phyloP scores from a whole-genome alignment of 92 coral and sea anemone species.

The Bergia puertoricense region DNA sequence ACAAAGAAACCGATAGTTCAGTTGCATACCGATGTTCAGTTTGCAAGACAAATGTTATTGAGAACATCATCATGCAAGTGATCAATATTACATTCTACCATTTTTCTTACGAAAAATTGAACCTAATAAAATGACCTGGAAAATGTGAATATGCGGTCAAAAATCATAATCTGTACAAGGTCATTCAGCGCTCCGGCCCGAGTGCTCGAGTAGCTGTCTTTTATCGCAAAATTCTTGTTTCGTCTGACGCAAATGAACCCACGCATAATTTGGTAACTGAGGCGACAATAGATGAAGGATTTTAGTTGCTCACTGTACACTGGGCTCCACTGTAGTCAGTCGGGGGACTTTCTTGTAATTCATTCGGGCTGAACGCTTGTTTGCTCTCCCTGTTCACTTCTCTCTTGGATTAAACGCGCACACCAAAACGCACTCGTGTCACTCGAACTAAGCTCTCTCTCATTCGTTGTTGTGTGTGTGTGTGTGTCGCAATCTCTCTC shows the following conservation, averaged over 20 bases:
- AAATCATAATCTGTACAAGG: not conserved
- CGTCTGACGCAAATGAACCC: not conserved
- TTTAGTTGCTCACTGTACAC: not conserved
- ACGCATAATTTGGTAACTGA: not conserved
- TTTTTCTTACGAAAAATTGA: not conserved
- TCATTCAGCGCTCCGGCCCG: not conserved
- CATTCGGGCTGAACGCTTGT: slow-evolving; percentile 28
- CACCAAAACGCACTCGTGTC: slow-evolving; percentile 34
- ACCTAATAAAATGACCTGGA: not conserved
- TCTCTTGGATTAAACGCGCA: slow-evolving; percentile 35
- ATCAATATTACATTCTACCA: not conserved
- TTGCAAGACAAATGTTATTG: not conserved
- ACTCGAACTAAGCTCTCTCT: slow-evolving; percentile 45
- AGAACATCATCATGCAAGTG: not conserved
- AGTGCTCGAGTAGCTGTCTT: not conserved
- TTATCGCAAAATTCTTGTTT: not conserved
- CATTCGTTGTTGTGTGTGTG: slow-evolving; percentile 19
- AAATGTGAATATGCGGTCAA: not conserved
- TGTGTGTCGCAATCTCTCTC: slow-evolving; percentile 29
- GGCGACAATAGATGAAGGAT: not conserved
- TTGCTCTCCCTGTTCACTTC: slow-evolving; percentile 13
- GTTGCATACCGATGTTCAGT: too few species aligned
- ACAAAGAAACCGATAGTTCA: not conserved
- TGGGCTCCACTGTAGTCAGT: slow-evolving; percentile 5
- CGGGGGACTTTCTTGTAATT: not conserved